phyloP scores from a whole-genome alignment of 2,797 vertebrate genomes.

The Oreochromis grahami region DNA sequence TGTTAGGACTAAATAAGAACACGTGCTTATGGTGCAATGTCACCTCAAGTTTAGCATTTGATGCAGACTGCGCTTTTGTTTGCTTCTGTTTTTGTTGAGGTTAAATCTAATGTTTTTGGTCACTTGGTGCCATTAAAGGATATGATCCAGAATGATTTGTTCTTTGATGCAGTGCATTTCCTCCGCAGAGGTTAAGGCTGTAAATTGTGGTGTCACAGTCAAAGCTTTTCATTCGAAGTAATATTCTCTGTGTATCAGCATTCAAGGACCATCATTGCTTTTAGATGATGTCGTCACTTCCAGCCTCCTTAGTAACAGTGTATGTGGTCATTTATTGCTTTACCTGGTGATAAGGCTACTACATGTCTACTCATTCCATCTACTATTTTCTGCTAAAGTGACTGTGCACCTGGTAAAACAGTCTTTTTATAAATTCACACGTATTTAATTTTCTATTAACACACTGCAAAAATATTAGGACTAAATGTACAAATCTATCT shows the following conservation, averaged over 20 bases:
- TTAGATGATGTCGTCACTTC: constrained; percentile 3
- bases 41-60: constrained; percentile 39
- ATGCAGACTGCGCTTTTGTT: constrained; percentile 30
- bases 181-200: constrained; percentile 5
- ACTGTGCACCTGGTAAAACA: constrained; percentile 33
- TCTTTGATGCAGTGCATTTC: constrained; percentile 37
- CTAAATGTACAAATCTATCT: constrained; percentile 28
- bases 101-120: constrained; percentile 24
- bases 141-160: constrained; percentile 20
- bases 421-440: constrained; percentile 46
- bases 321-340: constrained; percentile 11
- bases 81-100: constrained; percentile 22
- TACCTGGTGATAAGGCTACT: constrained; percentile 17
- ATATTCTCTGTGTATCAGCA: constrained; percentile 25
- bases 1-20: constrained; percentile 36
- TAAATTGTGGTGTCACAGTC: neutral
- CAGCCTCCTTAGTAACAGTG: neutral
- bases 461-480: constrained; percentile 43
- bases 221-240: neutral
- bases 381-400: constrained; percentile 17
- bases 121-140: constrained; percentile 35
- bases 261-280: constrained; percentile 29
- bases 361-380: constrained; percentile 14
- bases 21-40: constrained; percentile 26
- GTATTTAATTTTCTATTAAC: constrained; percentile 31